Evolutionary conservation across 92 coral and sea anemone species (phyloP).

Genomic region (Plumapathes pennacea): DNA sequence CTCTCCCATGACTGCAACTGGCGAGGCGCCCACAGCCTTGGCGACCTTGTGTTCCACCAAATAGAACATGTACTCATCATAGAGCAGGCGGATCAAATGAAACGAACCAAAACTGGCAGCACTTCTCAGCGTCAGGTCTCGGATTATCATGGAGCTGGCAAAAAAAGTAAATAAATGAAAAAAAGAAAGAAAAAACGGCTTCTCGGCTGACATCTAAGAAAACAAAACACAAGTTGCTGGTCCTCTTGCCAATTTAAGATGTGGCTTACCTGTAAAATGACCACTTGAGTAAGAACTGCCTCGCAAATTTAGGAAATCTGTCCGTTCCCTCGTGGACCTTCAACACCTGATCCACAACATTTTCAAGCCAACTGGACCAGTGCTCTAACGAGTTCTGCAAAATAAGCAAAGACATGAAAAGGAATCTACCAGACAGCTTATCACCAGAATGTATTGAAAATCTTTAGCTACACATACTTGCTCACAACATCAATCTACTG

Average conservation of each 20-base stretch:
- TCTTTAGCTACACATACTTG: too few species aligned
- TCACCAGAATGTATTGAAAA: too few species aligned
- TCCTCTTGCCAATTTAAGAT: not conserved
- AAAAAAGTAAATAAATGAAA: too few species aligned
- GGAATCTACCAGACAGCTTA: too few species aligned
- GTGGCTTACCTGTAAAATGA: slow-evolving; percentile 91
- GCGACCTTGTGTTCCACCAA: slow-evolving; percentile 98
- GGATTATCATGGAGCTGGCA: slow-evolving; percentile 98
- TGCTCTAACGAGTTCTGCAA: slow-evolving; percentile 92
- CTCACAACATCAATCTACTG: too few species aligned
- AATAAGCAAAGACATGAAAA: not conserved
- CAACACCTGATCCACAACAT: slow-evolving; percentile 94
- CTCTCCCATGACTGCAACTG: slow-evolving; percentile 99
- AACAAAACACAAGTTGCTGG: not conserved
- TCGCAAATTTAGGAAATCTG: slow-evolving; percentile 93
- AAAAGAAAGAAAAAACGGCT: too few species aligned
- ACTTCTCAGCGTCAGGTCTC: slow-evolving; percentile 95
- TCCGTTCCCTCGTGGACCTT: slow-evolving; percentile 83
- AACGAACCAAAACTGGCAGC: slow-evolving; percentile 99
- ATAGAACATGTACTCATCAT: slow-evolving; percentile 99
- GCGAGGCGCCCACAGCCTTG: slow-evolving; percentile 94
- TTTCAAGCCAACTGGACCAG: slow-evolving; percentile 98
- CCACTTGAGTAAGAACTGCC: slow-evolving; percentile 97
- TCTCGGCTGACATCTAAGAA: not conserved
- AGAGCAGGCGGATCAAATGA: slow-evolving; percentile 90